phyloP scores from a whole-genome alignment of 1,140 invertebrate species.

The Euura saliciscinereae region DNA sequence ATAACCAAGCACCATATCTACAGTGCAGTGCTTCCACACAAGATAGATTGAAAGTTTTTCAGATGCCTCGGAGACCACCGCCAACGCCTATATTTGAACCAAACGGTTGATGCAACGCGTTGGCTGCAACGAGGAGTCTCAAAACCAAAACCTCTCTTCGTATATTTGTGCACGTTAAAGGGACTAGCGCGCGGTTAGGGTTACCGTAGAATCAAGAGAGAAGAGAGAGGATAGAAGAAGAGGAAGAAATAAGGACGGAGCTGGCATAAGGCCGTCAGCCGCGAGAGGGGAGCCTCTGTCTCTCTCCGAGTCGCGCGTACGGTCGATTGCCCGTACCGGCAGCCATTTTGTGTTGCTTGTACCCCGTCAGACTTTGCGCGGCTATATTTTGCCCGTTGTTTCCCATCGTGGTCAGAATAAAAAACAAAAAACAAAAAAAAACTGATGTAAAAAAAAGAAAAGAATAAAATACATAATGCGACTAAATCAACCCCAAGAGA shows the following conservation, averaged over 20 bases:
- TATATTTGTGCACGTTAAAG: background rate
- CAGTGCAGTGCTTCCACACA: no score
- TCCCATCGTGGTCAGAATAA: background rate
- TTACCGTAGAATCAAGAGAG: conserved; percentile 9
- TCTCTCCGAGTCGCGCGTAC: conserved; percentile 36
- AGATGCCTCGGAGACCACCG: conserved; percentile 16
- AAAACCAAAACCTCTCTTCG: conserved; percentile 16
- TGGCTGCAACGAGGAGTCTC: background rate
- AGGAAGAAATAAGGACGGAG: background rate
- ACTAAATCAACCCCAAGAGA: no score
- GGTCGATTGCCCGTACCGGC: conserved; percentile 50
- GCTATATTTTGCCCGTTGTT: conserved; percentile 5
- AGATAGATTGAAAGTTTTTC: no score
- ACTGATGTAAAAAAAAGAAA: background rate
- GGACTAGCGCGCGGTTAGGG: background rate
- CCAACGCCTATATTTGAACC: conserved; percentile 40
- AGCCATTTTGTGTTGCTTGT: conserved; percentile 53
- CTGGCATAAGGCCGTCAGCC: background rate
- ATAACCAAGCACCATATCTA: no score
- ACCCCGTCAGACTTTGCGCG: conserved; percentile 8
- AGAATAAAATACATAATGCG: background rate
- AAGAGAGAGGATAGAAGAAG: conserved; percentile 7
- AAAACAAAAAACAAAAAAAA: background rate
- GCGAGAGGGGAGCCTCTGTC: background rate
- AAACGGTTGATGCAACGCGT: conserved; percentile 30